Base-by-base conservation (phyloP, 2,888 invertebrate genomes). In the Dryobotodes eremita region DNA sequence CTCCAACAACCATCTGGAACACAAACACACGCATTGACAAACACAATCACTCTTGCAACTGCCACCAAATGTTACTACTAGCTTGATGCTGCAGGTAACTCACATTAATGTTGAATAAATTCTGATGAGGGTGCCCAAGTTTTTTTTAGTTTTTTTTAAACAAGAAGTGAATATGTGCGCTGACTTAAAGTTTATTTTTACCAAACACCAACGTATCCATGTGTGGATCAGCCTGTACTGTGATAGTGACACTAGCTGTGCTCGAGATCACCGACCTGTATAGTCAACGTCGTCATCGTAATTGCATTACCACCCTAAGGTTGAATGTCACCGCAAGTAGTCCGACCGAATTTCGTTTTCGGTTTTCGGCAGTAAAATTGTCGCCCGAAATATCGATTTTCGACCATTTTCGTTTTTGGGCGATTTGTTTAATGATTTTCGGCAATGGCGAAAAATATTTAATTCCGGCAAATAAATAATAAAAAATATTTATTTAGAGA, bases 1-100 rank as follows among this genome's bases (percentile, higher is more conserved):
- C 92, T 99, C 99, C 97, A 99, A 97, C 94, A 98, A 97, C 95
- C 95, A 96, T 89, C 96, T 97, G 95, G 4, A 92, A 92, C 46
- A 64, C 15, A 0, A 36, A 17, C 48, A 64, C 66, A 61, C 57
- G 6, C 17, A 42, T 3, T 75, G 36, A 75, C 62, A 23, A 50
- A 26, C 61, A 75, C 75, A 26, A 11, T 23, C 26, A 17, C 42
- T 26, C 48, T n/a, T 15, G n/a, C 48, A 20, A 48, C 75, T 31
- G 31, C 5, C n/a, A 31, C 17, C 48, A 36, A 31, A 48, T 61
- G 17, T 46, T 17, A 15, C 42, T 36, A 61, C 26, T n/a, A n/a
- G n/a, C n/a, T 64, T 46, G 1, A 64, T 26, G 31, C 26, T 66
- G 46, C 46, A 20, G 8, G 20, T 26, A n/a, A 36, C 23, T 36